Base-by-base conservation (phyloP, 2,113 vertebrate species). In the Proteles cristata region DNA sequence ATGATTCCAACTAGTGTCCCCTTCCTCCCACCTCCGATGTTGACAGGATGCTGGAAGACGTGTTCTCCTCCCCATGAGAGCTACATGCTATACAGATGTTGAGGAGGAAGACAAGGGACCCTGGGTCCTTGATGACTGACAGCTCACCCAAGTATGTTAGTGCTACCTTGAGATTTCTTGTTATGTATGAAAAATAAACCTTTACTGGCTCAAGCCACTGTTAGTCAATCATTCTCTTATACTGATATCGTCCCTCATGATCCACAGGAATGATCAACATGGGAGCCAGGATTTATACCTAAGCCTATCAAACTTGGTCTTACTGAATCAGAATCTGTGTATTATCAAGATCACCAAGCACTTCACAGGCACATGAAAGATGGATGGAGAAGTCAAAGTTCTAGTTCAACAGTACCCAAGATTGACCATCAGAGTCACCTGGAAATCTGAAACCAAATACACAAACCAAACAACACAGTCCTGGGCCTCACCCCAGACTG, bases 361-460 rank as follows among this genome's bases (percentile, higher is more conserved):
- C 9, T 74, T 88, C 17, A 11, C 0, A 35, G 43, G 31, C 88
- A 88, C 55, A 11, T 6, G 11, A 16, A 69, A 82, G 45, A 58
- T 65, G 45, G 45, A 58, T 65, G 39, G 48, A 69, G 11, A 92
- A 73, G n/a, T 53, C 7, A 69, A 14, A 76, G 12, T 92, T 89
- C 89, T 45, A 87, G 15, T 74, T 95, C 81, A 92, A 7, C 58
- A 26, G 26, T 76, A 81, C 23, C 73, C 25, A 74, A 48, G 39
- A 79, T 21, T 74, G 63, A 88, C 58, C 5, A 16, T 68, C 73
- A 66, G 90, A 90, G 85, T 66, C 87, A 94, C 83, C 68, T 83
- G 17, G 55, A 94, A 95, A 87, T 89, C 82, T 82, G 71, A 80
- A 94, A 90, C 58, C 2, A 85, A 84, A 76, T 25, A 66, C 25